Evolutionary conservation across 2,113 vertebrate species (phyloP).

Genomic region (Ascaphus truei): DNA sequence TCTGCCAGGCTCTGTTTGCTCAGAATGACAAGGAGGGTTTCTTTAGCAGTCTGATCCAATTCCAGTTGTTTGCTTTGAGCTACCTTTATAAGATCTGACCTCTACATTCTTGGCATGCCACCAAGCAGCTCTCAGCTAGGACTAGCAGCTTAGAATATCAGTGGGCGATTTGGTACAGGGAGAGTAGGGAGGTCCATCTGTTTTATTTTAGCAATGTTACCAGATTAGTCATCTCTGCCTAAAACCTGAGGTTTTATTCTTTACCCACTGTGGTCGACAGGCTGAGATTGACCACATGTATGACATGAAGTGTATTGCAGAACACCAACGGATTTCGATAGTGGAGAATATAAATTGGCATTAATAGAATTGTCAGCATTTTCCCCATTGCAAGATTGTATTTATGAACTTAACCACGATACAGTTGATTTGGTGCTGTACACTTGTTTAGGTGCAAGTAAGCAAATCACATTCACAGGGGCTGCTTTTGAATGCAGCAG

Average conservation of each 20-base stretch:
- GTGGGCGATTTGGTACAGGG: not conserved
- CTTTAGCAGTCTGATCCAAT: not conserved
- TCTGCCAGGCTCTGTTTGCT: no score
- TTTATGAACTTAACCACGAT: no score
- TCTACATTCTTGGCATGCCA: conserved; percentile 39
- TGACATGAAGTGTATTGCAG: no score
- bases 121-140: not conserved
- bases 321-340: no score
- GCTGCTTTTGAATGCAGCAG: no score
- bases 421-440: no score
- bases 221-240: not conserved
- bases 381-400: no score
- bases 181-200: not conserved
- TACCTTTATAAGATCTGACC: conserved; percentile 17
- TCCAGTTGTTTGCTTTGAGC: not conserved
- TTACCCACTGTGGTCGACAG: not conserved
- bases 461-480: no score
- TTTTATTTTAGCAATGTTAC: not conserved
- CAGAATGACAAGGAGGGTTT: not conserved
- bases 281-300: no score
- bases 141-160: conserved; percentile 1
- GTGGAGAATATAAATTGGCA: not conserved
- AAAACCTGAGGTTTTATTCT: not conserved
- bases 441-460: no score
- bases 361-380: not conserved